These are phyloP conservation scores for Lasius platythorax DNA, from an alignment of 2,888 invertebrate species.

Conservation along the genomic window DNA sequence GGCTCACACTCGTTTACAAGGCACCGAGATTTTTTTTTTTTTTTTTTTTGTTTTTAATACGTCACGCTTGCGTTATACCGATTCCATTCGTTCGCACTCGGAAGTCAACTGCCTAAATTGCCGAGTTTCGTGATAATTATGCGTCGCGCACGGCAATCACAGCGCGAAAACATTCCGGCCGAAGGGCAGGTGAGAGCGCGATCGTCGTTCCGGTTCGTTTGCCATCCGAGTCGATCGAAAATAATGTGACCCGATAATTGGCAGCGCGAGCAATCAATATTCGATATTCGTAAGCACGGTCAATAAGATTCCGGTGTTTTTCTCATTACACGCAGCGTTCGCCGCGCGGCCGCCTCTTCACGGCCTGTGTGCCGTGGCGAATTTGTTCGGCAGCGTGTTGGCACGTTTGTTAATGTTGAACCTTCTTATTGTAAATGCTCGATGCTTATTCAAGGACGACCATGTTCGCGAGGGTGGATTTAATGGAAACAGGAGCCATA, in stretches of 20 bases:
- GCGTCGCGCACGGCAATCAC: conserved; percentile 24
- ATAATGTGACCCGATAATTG: conserved; percentile 74
- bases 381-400: conserved; percentile 67
- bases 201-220: conserved; percentile 44
- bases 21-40: conserved; percentile 2
- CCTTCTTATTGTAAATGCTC: conserved; percentile 72
- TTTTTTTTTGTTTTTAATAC: neutral
- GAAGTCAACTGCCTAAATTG: conserved; percentile 47
- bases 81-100: conserved; percentile 41
- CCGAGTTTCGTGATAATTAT: conserved; percentile 54
- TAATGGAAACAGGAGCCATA: conserved; percentile 74
- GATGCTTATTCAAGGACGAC: conserved; percentile 64
- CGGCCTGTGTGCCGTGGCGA: conserved; percentile 68
- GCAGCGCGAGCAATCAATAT: conserved; percentile 70
- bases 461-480: conserved; percentile 69
- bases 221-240: conserved; percentile 58
- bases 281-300: conserved; percentile 63
- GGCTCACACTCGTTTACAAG: conserved; percentile 34
- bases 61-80: conserved; percentile 20
- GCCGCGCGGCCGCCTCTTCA: conserved; percentile 46
- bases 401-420: conserved; percentile 66
- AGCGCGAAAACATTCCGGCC: conserved; percentile 28
- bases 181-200: conserved; percentile 22
- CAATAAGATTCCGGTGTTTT: conserved; percentile 76
- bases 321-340: conserved; percentile 71